Evolutionary conservation across 2,797 vertebrate species (phyloP).

Genomic region (Syngnathus rostellatus): DNA sequence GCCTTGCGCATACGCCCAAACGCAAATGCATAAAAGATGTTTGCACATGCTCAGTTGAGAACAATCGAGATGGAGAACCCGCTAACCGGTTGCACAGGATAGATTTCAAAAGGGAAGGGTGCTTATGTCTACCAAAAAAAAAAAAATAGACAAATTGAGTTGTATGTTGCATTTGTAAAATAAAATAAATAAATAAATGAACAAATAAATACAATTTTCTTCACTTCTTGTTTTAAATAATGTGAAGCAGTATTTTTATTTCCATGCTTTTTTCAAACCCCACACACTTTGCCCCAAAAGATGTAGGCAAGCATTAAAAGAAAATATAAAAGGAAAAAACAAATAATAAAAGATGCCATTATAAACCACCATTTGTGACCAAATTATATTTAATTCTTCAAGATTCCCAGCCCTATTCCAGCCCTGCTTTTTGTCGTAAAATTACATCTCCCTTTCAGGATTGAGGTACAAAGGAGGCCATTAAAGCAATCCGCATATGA

Average conservation of each 20-base stretch:
- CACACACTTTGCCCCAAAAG: too few species aligned
- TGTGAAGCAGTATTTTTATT: too few species aligned
- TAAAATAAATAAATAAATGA: too few species aligned
- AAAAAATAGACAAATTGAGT: slow-evolving; percentile 24
- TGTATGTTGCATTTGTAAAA: slow-evolving; percentile 28
- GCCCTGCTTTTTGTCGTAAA: not conserved
- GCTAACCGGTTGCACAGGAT: slow-evolving; percentile 55
- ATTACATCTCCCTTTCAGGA: not conserved
- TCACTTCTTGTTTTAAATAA: too few species aligned
- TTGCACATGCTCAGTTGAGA: slow-evolving; percentile 21
- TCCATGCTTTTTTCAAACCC: too few species aligned
- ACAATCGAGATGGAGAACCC: slow-evolving; percentile 45
- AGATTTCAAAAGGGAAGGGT: slow-evolving; percentile 62
- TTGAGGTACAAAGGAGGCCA: not conserved
- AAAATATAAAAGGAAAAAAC: too few species aligned
- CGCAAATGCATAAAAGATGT: slow-evolving; percentile 10
- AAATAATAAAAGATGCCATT: too few species aligned
- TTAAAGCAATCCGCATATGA: slow-evolving; percentile 2
- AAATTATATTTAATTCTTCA: not conserved
- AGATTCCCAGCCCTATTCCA: not conserved
- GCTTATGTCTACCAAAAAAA: slow-evolving; percentile 66
- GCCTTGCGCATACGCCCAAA: slow-evolving; percentile 48
- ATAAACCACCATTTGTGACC: not conserved
- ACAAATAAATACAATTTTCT: too few species aligned
- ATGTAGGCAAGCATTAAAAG: too few species aligned